Evolutionary conservation across 2,113 vertebrate species (phyloP).

Genomic region (Tringa solitaria): DNA sequence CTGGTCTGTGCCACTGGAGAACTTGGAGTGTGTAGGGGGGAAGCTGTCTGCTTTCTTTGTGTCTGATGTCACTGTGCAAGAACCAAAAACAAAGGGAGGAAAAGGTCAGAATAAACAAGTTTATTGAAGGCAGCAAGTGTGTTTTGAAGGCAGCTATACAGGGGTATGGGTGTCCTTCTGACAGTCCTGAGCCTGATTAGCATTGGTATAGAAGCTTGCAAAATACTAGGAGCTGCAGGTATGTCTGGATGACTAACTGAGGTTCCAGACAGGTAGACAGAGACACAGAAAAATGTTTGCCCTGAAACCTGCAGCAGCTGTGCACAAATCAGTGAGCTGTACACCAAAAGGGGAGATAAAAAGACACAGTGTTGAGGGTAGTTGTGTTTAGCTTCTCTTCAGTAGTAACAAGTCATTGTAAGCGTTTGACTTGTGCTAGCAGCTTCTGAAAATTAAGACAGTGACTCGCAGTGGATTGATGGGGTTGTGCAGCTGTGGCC

Average conservation of each 20-base stretch:
- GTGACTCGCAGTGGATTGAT: not conserved
- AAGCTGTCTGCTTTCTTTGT: not conserved
- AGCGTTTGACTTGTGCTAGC: not conserved
- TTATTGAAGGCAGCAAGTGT: not conserved
- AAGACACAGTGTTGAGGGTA: accelerated
- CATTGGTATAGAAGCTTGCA: not conserved
- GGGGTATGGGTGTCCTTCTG: not conserved
- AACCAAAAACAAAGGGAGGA: slow-evolving; percentile 36
- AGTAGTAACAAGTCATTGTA: not conserved
- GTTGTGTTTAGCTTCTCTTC: not conserved
- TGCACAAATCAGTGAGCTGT: not conserved
- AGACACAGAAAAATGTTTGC: not conserved
- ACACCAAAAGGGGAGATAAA: not conserved
- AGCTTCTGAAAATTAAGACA: not conserved
- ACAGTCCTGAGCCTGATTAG: not conserved
- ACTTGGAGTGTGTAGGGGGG: not conserved
- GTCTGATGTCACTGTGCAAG: not conserved
- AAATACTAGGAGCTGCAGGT: not conserved
- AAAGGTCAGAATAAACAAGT: slow-evolving; percentile 13
- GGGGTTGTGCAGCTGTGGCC: not conserved
- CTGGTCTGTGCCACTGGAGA: not conserved
- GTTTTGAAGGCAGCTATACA: not conserved
- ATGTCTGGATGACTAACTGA: not conserved
- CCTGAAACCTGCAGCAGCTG: accelerated
- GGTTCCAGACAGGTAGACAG: not conserved